Conservation (phyloP, 2,888 invertebrate genomes). For the Eupithecia subumbrata region DNA sequence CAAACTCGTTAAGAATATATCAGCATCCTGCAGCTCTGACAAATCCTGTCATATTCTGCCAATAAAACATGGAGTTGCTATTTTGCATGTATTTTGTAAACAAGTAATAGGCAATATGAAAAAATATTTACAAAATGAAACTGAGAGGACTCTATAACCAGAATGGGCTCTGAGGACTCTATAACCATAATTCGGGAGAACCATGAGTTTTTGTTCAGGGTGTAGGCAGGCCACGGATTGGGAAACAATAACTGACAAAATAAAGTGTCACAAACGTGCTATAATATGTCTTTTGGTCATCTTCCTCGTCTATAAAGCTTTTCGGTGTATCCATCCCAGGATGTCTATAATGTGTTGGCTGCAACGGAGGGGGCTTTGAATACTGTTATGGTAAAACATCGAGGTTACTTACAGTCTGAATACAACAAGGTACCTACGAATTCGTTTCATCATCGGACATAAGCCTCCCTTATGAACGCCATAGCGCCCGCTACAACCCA, state of each 20-base stretch:
- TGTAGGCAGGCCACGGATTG: background rate
- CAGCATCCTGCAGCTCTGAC: background rate
- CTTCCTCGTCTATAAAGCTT: constrained; percentile 56
- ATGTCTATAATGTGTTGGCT: constrained; percentile 43
- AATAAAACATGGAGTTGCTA: background rate
- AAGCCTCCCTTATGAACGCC: background rate
- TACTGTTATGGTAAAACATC: background rate
- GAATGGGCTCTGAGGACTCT: background rate
- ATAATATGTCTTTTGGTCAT: constrained; percentile 47
- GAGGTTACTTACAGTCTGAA: background rate
- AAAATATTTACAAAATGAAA: background rate
- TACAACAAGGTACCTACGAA: background rate
- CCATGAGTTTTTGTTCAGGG: background rate
- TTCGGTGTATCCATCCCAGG: constrained; percentile 54
- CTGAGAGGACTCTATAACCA: background rate
- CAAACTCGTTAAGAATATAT: background rate
- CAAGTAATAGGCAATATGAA: background rate
- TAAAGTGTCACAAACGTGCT: background rate
- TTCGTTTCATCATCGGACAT: background rate
- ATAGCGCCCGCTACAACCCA: background rate
- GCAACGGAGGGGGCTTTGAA: background rate
- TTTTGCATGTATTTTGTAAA: background rate
- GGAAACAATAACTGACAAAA: background rate
- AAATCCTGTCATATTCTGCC: background rate
- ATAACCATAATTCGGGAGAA: background rate